Evolutionary conservation across 2,888 invertebrate species (phyloP).

Genomic region (Protonemura montana): DNA sequence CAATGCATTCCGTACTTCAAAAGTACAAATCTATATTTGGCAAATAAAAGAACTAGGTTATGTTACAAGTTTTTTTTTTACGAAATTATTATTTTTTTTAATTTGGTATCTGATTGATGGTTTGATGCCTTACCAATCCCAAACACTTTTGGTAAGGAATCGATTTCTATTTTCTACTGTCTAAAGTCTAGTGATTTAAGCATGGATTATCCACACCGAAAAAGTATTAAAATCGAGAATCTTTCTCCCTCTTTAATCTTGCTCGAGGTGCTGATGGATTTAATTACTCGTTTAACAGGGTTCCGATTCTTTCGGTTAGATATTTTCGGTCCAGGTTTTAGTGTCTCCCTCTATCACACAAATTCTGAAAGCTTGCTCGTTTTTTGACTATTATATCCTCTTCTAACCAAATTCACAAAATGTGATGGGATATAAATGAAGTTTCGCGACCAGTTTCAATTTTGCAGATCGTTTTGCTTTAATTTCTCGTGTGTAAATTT

Average conservation of each 20-base stretch:
- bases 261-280: neutral
- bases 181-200: neutral
- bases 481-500: constrained; percentile 24
- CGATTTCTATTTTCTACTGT: neutral
- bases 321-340: constrained; percentile 5
- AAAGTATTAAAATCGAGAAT: neutral
- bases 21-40: neutral
- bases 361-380: neutral
- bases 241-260: neutral
- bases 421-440: constrained; percentile 28
- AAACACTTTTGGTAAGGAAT: neutral
- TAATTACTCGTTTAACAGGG: neutral
- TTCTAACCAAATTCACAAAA: neutral
- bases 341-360: neutral
- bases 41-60: too few relatives aligned
- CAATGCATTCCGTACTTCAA: neutral
- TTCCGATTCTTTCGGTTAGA: neutral
- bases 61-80: too few relatives aligned
- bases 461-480: constrained; percentile 30
- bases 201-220: neutral
- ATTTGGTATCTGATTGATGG: neutral
- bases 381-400: constrained; percentile 15
- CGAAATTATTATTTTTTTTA: too few relatives aligned
- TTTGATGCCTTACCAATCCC: neutral
- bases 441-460: constrained; percentile 37